Evolutionary conservation across 2,113 vertebrate species (phyloP), one percentile per base, ranked within the genome.

Genomic region (Istiophorus platypterus): DNA sequence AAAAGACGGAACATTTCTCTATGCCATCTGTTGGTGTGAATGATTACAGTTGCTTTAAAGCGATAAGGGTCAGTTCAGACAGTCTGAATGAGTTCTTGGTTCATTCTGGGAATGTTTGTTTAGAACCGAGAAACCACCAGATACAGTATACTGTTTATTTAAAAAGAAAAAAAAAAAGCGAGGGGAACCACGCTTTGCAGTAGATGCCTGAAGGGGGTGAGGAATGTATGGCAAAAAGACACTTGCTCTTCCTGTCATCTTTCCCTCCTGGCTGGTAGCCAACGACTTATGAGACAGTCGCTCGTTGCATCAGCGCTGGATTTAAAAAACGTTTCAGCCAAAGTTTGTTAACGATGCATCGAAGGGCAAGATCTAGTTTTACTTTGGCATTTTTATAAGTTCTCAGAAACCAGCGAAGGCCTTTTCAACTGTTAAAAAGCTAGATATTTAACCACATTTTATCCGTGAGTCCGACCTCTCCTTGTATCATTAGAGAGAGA

Each of bases 191-290:
- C 51, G 56, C 74, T 80, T 70, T 81, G 73, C 51, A 70, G 80
- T 64, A 42, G 37, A 54, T 20, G 86, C 78, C 84, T 88, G 76
- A 57, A 83, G 74, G 89, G 70, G 86, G 76, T 41, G 37, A 78
- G 69, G 56, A 76, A 72, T 73, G 42, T 74, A 72, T 78, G 64
- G 64, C 76, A 80, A 85, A 81, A 78, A 78, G 88, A 89, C 84
- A 86, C 52, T 51, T 77, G 79, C 78, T 79, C 74, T 84, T 91
- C 84, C 83, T 88, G 84, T 88, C 89, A 61, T 89, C 75, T 75
- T 76, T 49, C 80, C 37, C 45, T 47, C 10, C 76, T 84, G 89
- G 75, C 87, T 72, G 57, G 0, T 27, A 8, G 56, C 87, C 88
- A 85, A 62, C 11, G 52, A 72, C 61, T 78, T 76, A 29, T 59